Evolutionary conservation across 1,140 invertebrate species (phyloP), one percentile per base, ranked within the genome.

Genomic region (Gryon sp.): DNA sequence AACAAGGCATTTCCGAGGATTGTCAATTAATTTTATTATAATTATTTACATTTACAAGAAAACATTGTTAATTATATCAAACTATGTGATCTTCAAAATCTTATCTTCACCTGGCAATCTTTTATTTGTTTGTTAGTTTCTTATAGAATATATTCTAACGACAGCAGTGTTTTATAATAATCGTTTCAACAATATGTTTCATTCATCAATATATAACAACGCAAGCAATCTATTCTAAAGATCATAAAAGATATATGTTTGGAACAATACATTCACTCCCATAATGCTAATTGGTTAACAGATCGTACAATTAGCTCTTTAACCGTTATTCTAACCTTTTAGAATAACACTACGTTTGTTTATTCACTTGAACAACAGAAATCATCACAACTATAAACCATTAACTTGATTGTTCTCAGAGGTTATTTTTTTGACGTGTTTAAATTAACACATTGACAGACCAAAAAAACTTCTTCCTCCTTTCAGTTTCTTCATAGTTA

Each of bases 281-380:
- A 41, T 34, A 50, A 40, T 45, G 63, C 63, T 68, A 68, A 68
- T 68, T 68, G 63, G 63, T 68, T 68, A 68, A 68, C 52, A 48
- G 63, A 41, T 57, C 43, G 28, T 48, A 57, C 63, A 68, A 68
- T 68, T 57, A 57, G 52, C 43, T 57, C 5, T 15, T 55, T 46
- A 55, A 57, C 63, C 52, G 52, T 68, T 57, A 68, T 14, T 36
- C n/a, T n/a, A 43, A 7, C 19, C 36, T 59, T 46, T 41, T 68
- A 32, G 63, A 16, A 57, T 48, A 59, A 48, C 16, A 19, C n/a
- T n/a, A n/a, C n/a, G n/a, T n/a, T n/a, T 14, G 14, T 34, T 40
- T 48, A 22, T 55, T 22, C 28, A 38, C 34, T 55, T 8, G n/a
- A 50, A 68, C n/a, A 57, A 57, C 63, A 68, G 57, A 69, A 43